Conservation (phyloP, 1,140 invertebrate genomes). For the Drosophila asahinai region DNA sequence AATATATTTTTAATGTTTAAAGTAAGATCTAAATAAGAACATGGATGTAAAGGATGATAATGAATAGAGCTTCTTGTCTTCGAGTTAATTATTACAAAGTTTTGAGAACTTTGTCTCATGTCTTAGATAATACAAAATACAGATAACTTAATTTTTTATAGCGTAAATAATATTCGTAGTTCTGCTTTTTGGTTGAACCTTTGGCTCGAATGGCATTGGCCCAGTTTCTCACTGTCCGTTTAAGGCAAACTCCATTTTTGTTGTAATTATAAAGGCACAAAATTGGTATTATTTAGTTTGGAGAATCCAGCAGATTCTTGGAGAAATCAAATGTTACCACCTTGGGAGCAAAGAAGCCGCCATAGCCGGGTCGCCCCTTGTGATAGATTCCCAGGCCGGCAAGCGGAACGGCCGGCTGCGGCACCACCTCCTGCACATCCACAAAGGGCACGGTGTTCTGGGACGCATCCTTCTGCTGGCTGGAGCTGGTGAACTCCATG, state of each 20-base stretch:
- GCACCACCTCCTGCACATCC: constrained; percentile 90
- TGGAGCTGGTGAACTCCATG: constrained; percentile 90
- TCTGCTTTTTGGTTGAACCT: background rate
- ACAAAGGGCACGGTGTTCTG: constrained; percentile 94
- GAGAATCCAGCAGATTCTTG: constrained; percentile 86
- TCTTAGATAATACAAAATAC: no score
- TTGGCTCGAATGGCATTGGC: background rate
- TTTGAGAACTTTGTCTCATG: no score
- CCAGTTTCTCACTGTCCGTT: no score
- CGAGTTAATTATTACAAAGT: no score
- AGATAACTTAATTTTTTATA: no score
- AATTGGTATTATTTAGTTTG: background rate
- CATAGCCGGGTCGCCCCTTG: constrained; percentile 89
- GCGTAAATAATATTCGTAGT: background rate
- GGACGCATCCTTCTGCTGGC: constrained; percentile 90
- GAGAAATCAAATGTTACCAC: constrained; percentile 91
- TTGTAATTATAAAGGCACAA: background rate
- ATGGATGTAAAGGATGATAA: no score
- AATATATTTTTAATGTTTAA: no score
- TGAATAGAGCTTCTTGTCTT: no score
- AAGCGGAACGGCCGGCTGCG: constrained; percentile 86
- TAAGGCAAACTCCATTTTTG: background rate
- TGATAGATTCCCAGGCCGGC: constrained; percentile 91
- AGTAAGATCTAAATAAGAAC: no score
- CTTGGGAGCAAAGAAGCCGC: constrained; percentile 91